Evolutionary conservation across 2,797 vertebrate species (phyloP).

Genomic region (Buphagus erythrorhynchus): DNA sequence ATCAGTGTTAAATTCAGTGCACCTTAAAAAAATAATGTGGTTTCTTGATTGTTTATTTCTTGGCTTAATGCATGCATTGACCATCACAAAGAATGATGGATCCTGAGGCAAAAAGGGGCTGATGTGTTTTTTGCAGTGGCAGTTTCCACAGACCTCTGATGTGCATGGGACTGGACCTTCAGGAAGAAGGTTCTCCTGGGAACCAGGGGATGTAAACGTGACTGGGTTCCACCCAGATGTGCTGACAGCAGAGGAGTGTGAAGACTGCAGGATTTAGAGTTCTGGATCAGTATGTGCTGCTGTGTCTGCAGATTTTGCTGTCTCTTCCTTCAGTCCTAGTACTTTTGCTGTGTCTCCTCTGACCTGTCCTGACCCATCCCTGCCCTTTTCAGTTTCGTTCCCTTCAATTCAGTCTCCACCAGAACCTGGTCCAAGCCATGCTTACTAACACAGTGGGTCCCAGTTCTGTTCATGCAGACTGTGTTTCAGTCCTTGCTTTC

Average conservation of each 20-base stretch:
- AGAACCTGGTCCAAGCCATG: background rate
- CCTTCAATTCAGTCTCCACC: background rate
- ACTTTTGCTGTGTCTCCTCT: background rate
- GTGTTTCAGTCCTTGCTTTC: background rate
- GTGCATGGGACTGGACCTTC: background rate
- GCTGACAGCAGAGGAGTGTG: background rate
- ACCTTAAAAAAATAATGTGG: background rate
- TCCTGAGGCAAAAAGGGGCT: background rate
- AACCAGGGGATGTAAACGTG: background rate
- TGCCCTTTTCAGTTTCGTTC: background rate
- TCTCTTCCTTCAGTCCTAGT: background rate
- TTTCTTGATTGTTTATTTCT: background rate
- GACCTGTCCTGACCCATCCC: background rate
- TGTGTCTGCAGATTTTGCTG: background rate
- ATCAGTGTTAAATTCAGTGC: background rate
- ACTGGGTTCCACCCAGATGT: background rate
- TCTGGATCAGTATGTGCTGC: background rate
- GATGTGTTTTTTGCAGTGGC: background rate
- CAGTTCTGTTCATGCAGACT: fast-evolving
- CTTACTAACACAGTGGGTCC: background rate
- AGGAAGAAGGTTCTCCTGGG: background rate
- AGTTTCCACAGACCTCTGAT: background rate
- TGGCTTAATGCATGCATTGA: background rate
- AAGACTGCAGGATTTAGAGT: background rate
- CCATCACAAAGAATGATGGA: background rate